Conservation (phyloP, 2,113 vertebrate genomes). For the Sander vitreus region DNA sequence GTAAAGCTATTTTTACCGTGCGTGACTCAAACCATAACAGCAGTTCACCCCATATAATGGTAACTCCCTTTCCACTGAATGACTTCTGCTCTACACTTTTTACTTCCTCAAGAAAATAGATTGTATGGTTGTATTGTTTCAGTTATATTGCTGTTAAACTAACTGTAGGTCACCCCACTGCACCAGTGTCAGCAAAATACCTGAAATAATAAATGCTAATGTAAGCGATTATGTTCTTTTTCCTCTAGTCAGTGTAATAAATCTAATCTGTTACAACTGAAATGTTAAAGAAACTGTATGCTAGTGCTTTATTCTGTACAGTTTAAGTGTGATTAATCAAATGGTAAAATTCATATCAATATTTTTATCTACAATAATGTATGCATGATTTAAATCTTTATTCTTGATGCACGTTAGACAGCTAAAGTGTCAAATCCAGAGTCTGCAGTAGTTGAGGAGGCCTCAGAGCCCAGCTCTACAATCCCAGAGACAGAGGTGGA, state of each 20-base stretch:
- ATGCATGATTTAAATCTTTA: background rate
- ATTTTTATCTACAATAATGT: background rate
- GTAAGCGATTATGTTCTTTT: background rate
- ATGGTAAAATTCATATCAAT: background rate
- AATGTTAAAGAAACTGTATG: background rate
- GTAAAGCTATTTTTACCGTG: background rate
- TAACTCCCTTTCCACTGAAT: background rate
- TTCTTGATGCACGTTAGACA: conserved; percentile 29
- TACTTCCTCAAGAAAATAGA: conserved; percentile 14
- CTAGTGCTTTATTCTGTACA: conserved; percentile 8
- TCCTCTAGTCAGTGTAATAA: background rate
- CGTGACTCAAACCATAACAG: conserved; percentile 46
- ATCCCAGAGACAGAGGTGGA: conserved; percentile 40
- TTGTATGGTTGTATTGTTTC: background rate
- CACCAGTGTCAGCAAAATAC: background rate
- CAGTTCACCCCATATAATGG: background rate
- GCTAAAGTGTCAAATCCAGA: conserved; percentile 34
- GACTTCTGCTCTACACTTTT: conserved; percentile 17
- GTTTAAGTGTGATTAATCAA: background rate
- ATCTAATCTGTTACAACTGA: conserved; percentile 2
- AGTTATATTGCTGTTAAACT: background rate
- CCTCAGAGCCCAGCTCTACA: conserved; percentile 28
- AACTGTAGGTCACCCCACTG: background rate
- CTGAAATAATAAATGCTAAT: conserved; percentile 17
- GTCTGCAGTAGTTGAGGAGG: conserved; percentile 32